phyloP scores from a whole-genome alignment of 2,797 vertebrate genomes.

The Sebastiscus albofasciatus region DNA sequence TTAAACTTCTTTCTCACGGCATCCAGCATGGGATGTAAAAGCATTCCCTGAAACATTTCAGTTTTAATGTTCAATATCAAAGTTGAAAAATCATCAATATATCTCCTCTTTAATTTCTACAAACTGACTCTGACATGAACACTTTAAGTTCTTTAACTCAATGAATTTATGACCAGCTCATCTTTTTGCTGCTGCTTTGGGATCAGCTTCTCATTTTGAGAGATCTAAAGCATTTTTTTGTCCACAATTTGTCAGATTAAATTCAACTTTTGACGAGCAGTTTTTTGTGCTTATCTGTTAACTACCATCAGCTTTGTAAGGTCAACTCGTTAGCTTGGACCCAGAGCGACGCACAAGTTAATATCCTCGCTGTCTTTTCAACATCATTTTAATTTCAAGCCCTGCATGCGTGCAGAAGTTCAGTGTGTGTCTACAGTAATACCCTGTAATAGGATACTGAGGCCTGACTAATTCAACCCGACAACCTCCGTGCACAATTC shows the following conservation, averaged over 20 bases:
- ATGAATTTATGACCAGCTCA: neutral
- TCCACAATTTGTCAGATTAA: neutral
- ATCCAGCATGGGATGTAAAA: neutral
- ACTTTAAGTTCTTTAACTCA: neutral
- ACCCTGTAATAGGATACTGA: slow-evolving; percentile 48
- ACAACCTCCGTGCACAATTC: neutral
- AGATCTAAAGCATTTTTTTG: neutral
- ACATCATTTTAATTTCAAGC: neutral
- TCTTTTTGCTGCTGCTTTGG: neutral
- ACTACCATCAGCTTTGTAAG: neutral
- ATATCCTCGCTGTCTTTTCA: neutral
- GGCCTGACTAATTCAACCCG: neutral
- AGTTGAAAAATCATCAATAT: neutral
- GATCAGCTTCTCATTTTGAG: neutral
- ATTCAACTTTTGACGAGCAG: neutral
- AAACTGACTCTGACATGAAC: neutral
- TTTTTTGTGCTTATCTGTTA: neutral
- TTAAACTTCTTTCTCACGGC: neutral
- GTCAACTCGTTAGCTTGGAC: neutral
- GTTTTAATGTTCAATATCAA: neutral
- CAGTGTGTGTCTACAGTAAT: neutral
- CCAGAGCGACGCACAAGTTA: neutral
- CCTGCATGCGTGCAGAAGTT: neutral
- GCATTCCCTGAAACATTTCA: neutral
- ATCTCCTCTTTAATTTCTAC: neutral